Percentiles rank a stretch among this genome's conserved stretches.
Conservation (phyloP, 1,140 invertebrate species). For the Drosophila littoralis region DNA sequence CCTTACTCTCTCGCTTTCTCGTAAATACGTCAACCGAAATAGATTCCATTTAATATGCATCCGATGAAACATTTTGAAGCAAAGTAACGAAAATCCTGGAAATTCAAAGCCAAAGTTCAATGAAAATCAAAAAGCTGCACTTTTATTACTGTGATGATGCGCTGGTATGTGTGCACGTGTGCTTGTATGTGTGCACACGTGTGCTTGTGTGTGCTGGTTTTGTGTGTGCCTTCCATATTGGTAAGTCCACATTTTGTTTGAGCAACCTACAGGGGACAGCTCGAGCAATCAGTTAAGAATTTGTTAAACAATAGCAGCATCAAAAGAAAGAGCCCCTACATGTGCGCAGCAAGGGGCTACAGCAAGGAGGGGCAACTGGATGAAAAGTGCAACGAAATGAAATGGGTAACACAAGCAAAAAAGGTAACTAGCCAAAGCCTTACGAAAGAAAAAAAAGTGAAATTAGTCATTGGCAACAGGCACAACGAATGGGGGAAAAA, state of each 20-base stretch:
- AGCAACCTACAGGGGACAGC: slow-evolving; percentile 5
- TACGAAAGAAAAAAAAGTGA: slow-evolving; percentile 43
- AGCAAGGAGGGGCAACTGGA: neutral
- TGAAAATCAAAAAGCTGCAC: slow-evolving; percentile 10
- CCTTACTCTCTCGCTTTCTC: no score
- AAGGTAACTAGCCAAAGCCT: slow-evolving; percentile 25
- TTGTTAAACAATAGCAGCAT: slow-evolving; percentile 7
- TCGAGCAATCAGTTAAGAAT: slow-evolving; percentile 66
- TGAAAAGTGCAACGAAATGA: slow-evolving; percentile 55
- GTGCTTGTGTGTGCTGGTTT: slow-evolving; percentile 1
- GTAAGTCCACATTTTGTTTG: slow-evolving; percentile 6
- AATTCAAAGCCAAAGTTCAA: neutral
- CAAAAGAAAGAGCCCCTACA: no score
- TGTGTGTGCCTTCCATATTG: slow-evolving; percentile 10
- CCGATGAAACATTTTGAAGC: neutral
- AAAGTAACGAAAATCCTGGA: slow-evolving; percentile 2
- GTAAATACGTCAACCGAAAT: no score
- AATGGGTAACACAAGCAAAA: slow-evolving; percentile 47
- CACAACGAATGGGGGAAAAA: slow-evolving; percentile 26
- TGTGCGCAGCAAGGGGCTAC: no score
- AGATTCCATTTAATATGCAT: neutral
- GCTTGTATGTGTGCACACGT: neutral
- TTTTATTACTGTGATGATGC: no score
- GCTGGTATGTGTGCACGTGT: no score
- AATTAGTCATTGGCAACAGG: slow-evolving; percentile 74